Base-by-base conservation (phyloP, 1,140 invertebrate species). In the Drosophila triauraria region DNA sequence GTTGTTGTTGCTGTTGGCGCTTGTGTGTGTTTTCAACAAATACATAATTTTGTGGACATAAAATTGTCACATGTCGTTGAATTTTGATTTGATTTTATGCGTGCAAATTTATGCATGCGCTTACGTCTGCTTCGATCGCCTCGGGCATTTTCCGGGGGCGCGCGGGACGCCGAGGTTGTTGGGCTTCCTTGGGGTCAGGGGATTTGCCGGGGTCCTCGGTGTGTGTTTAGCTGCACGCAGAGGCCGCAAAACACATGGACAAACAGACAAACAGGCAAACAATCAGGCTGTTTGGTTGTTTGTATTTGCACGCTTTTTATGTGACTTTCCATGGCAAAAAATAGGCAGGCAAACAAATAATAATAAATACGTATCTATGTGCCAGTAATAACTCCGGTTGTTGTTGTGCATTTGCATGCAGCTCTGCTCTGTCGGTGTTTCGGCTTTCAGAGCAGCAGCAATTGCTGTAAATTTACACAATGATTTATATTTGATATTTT, bases 41-140 rank as follows among this genome's bases (percentile, higher is more conserved):
- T 88, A 88, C 85, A 88, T 88, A 88, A 88, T 88, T 90, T 88
- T 88, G 85, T 88, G 85, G 85, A 88, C 85, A 88, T 90, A 90
- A 88, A 88, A 88, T 88, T 88, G 85, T 88, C 85, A 88, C 85
- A 88, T 90, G 85, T 90, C 85, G 85, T 88, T 88, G 85, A 88
- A 88, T 88, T 88, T 88, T 88, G 85, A 88, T 88, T 88, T 88
- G 85, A 88, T 88, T 88, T 88, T 85, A 88, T 88, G 85, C 86
- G 85, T 88, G 78, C 77, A 87, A 87, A 87, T 87, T 87, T 87
- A 87, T 87, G 84, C 84, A 90, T 87, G 57, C 85, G 80, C 69
- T 84, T 84, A 83, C 25, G 77, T 65, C 48, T 68, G 72, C 67
- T 65, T 54, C 67, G 67, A 70, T 70, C 63, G 62, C 67, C 51